Conservation (phyloP, 1,140 invertebrate species). For the Drosophila trapezifrons region DNA sequence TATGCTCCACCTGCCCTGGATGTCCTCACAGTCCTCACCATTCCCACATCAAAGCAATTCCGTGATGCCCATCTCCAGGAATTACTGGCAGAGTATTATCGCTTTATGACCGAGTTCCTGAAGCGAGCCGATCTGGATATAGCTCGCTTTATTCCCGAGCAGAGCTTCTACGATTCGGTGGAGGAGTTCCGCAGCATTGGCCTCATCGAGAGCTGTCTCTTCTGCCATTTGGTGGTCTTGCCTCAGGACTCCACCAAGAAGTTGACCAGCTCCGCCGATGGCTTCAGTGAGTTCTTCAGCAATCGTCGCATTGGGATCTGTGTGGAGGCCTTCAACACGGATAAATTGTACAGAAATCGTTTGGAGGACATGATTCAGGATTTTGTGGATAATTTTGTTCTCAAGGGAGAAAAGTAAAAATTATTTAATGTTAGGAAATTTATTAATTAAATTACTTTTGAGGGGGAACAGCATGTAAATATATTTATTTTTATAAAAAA, state of each 20-base stretch:
- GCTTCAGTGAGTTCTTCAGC: slow-evolving; percentile 78
- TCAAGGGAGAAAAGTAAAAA: slow-evolving; percentile 19
- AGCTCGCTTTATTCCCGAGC: slow-evolving; percentile 76
- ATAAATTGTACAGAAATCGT: slow-evolving; percentile 80
- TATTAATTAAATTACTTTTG: not conserved
- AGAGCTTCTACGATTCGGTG: slow-evolving; percentile 83
- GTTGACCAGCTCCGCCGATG: slow-evolving; percentile 82
- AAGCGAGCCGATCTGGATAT: slow-evolving; percentile 77
- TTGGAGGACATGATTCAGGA: slow-evolving; percentile 85
- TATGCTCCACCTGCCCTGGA: slow-evolving; percentile 85
- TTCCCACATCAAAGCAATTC: slow-evolving; percentile 84
- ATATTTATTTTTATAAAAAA: not conserved
- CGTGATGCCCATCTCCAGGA: slow-evolving; percentile 83
- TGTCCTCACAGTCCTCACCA: slow-evolving; percentile 85
- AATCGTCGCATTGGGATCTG: slow-evolving; percentile 84
- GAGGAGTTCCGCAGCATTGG: slow-evolving; percentile 84
- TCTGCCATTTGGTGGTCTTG: slow-evolving; percentile 84
- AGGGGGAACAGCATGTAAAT: too few species aligned
- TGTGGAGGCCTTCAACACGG: slow-evolving; percentile 82
- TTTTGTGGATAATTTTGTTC: slow-evolving; percentile 84
- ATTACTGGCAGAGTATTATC: slow-evolving; percentile 85
- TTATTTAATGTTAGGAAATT: not conserved
- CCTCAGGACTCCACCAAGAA: slow-evolving; percentile 72
- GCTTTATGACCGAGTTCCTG: slow-evolving; percentile 83
- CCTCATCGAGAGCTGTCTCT: slow-evolving; percentile 85